Percentiles rank a stretch among this genome's conserved stretches.
Conservation (phyloP, 2,888 invertebrate species). For the Petrolisthes manimaculis region DNA sequence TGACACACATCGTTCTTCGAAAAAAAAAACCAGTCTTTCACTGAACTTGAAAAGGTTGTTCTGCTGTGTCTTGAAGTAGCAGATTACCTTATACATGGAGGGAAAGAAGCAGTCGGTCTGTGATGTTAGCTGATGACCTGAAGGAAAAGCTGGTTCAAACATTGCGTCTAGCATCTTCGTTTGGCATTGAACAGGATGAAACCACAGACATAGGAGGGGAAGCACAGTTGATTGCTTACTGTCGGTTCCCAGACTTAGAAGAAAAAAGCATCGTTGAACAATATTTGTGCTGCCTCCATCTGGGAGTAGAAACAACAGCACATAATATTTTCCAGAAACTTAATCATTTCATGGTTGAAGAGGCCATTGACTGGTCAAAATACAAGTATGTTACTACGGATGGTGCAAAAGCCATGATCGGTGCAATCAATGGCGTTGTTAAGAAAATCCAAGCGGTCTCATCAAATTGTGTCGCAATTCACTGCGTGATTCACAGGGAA, state of each 20-base stretch:
- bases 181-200: not conserved
- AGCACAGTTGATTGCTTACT: not conserved
- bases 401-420: constrained; percentile 5
- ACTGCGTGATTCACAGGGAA: constrained; percentile 1
- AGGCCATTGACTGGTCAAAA: not conserved
- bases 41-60: constrained; percentile 24
- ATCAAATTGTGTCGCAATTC: constrained; percentile 19
- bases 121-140: not conserved
- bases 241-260: not conserved
- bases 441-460: constrained; percentile 26
- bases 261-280: not conserved
- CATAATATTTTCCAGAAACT: constrained; percentile 3
- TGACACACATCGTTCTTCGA: constrained; percentile 29
- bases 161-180: not conserved
- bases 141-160: not conserved
- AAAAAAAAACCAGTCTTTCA: constrained; percentile 24
- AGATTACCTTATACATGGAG: constrained; percentile 31
- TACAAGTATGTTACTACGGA: not conserved
- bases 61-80: constrained; percentile 33
- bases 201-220: not conserved
- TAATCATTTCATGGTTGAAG: constrained; percentile 10
- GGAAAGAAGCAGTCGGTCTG: constrained; percentile 18
- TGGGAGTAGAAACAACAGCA: constrained; percentile 30
- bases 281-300: constrained; percentile 20
- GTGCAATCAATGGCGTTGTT: constrained; percentile 10